Evolutionary conservation across 2,113 vertebrate species (phyloP), one percentile per base, ranked within the genome.

Genomic region (Ameiurus melas): DNA sequence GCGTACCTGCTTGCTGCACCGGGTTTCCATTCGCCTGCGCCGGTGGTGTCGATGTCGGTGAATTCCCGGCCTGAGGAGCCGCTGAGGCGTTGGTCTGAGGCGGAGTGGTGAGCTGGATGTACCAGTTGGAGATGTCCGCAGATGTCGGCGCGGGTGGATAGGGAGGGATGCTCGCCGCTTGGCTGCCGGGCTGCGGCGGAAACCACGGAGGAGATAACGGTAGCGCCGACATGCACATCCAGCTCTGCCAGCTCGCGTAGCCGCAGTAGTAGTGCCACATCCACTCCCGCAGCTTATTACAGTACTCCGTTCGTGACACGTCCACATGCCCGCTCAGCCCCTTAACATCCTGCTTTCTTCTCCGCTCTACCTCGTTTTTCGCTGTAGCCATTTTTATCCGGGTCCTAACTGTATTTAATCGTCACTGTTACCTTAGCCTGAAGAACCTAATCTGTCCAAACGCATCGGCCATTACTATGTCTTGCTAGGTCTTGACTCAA

Each of bases 231-330:
- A 94, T 90, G 22, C 92, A 51, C 88, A 92, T 16, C 92, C 96
- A 96, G 95, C 93, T 94, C 92, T 97, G 97, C 97, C 97, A 98
- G 93, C 90, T 94, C 27, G 96, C 92, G 91, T 96, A 95, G 0
- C 97, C 95, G 93, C 97, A 97, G 95, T 98, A 96, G 77, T 96
- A 97, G 91, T 96, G 96, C 97, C 97, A 98, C 82, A 98, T 97
- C 97, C 97, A 98, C 87, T 95, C 96, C 93, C 97, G 97, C 87
- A 98, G 94, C 85, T 94, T 94, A 70, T 93, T 94, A 80, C 97
- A 97, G 92, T 98, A 98, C 79, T 97, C 96, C 17, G 93, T 93
- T 33, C 94, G 96, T 0, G 93, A 93, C 17, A 89, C 90, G 13
- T 70, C 39, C 1, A 71, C 80, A 36, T 33, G 57, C 6, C 88